Conservation (phyloP, 2,888 invertebrate genomes). For the Monochamus alternatus region DNA sequence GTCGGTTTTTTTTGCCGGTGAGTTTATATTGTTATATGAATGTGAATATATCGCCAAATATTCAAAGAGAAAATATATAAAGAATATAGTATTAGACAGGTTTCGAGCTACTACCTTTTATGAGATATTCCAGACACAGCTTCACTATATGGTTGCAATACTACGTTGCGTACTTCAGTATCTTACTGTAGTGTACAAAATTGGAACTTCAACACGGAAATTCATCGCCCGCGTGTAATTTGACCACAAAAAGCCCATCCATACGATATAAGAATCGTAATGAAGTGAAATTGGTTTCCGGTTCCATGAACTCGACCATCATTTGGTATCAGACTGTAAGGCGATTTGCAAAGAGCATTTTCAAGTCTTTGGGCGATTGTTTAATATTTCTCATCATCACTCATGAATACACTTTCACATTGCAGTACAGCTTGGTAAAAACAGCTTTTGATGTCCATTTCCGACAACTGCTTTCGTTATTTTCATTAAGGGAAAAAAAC, state of each 20-base stretch:
- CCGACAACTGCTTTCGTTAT: neutral
- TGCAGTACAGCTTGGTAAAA: slow-evolving; percentile 2
- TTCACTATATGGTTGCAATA: too few species aligned
- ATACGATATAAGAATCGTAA: slow-evolving; percentile 22
- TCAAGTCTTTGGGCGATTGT: slow-evolving; percentile 10
- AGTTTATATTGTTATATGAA: too few species aligned
- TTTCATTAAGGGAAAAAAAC: neutral
- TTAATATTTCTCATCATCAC: slow-evolving; percentile 10
- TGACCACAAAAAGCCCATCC: neutral
- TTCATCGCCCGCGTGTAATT: too few species aligned
- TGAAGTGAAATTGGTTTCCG: slow-evolving; percentile 34
- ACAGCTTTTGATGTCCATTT: neutral
- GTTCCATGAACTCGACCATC: slow-evolving; percentile 24
- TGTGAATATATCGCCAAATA: too few species aligned
- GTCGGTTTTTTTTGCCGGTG: too few species aligned
- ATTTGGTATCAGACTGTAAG: slow-evolving; percentile 10
- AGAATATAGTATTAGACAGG: too few species aligned
- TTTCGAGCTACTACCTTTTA: too few species aligned
- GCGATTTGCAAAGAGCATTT: slow-evolving; percentile 1
- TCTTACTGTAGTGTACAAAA: too few species aligned
- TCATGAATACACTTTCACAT: slow-evolving; percentile 15
- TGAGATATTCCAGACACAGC: too few species aligned
- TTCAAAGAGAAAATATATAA: too few species aligned
- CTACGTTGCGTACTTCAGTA: too few species aligned
- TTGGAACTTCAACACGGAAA: too few species aligned